phyloP scores from a whole-genome alignment of 2,113 vertebrate genomes.

The Lethenteron camtschaticum region DNA sequence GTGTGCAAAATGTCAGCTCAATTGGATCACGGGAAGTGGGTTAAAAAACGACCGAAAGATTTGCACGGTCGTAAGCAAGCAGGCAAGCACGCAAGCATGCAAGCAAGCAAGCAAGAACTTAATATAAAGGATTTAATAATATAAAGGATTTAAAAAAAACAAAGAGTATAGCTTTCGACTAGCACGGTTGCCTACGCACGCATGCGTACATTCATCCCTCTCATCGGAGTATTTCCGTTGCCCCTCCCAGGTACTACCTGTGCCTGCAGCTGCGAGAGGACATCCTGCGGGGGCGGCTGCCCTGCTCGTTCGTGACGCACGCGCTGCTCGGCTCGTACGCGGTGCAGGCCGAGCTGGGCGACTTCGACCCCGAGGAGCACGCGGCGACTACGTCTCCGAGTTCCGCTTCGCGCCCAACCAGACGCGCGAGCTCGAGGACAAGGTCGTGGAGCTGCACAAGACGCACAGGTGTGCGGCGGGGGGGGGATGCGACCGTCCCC shows the following conservation, averaged over 20 bases:
- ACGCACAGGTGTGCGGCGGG: constrained; percentile 49
- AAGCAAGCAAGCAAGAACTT: too few relatives aligned
- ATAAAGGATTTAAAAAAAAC: too few relatives aligned
- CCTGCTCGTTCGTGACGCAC: constrained; percentile 90
- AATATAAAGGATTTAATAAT: too few relatives aligned
- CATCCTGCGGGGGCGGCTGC: constrained; percentile 80
- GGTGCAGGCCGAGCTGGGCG: constrained; percentile 73
- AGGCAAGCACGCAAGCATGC: too few relatives aligned
- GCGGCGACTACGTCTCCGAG: constrained; percentile 59
- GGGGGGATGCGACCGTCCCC: too few relatives aligned
- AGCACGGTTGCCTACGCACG: background rate
- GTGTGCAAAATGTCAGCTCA: too few relatives aligned
- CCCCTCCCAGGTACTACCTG: constrained; percentile 64
- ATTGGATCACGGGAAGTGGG: too few relatives aligned
- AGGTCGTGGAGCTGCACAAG: constrained; percentile 88
- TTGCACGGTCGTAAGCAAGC: too few relatives aligned
- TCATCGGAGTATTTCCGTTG: background rate
- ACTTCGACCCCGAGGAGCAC: constrained; percentile 67
- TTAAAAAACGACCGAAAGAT: too few relatives aligned
- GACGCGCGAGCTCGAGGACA: constrained; percentile 77
- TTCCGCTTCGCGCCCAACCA: constrained; percentile 86
- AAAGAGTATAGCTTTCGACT: too few relatives aligned
- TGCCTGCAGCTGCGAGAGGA: constrained; percentile 92
- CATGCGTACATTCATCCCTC: background rate
- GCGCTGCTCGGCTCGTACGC: constrained; percentile 83